phyloP scores from a whole-genome alignment of 2,888 invertebrate genomes.

The Agrotis clavis region DNA sequence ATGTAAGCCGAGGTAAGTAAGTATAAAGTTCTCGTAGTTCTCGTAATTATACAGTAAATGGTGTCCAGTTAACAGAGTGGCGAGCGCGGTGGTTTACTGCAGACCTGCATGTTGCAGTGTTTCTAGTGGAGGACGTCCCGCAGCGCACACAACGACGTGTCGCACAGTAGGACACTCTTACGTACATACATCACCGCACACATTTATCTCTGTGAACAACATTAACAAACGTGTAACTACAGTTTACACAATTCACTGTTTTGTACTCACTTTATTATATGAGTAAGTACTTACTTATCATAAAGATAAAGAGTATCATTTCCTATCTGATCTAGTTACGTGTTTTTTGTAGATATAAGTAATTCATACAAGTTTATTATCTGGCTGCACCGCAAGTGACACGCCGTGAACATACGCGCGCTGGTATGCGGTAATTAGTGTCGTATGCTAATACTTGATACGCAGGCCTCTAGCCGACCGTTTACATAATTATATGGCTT shows the following conservation, averaged over 20 bases:
- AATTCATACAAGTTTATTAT: slow-evolving; percentile 40
- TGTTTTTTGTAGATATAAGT: slow-evolving; percentile 14
- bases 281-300: slow-evolving; percentile 13
- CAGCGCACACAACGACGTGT: background rate
- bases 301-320: slow-evolving; percentile 36
- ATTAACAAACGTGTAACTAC: background rate
- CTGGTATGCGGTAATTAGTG: slow-evolving; percentile 62
- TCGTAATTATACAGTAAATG: background rate
- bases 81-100: background rate
- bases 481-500: slow-evolving; percentile 59
- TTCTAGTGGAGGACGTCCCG: background rate
- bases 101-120: background rate
- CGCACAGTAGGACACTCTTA: background rate
- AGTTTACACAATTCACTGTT: background rate
- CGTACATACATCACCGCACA: no score
- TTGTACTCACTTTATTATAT: background rate
- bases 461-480: slow-evolving; percentile 28
- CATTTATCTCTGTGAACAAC: background rate
- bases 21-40: no score
- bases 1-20: no score
- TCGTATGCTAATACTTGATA: slow-evolving; percentile 59
- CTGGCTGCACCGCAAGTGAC: slow-evolving; percentile 50
- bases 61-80: background rate
- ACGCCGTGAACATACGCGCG: slow-evolving; percentile 63
- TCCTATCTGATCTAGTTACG: background rate